Percentiles rank a stretch among this genome's conserved stretches.
Evolutionary conservation across 2,888 invertebrate genomes (phyloP).

Genomic region (Cremastinae sp.): DNA sequence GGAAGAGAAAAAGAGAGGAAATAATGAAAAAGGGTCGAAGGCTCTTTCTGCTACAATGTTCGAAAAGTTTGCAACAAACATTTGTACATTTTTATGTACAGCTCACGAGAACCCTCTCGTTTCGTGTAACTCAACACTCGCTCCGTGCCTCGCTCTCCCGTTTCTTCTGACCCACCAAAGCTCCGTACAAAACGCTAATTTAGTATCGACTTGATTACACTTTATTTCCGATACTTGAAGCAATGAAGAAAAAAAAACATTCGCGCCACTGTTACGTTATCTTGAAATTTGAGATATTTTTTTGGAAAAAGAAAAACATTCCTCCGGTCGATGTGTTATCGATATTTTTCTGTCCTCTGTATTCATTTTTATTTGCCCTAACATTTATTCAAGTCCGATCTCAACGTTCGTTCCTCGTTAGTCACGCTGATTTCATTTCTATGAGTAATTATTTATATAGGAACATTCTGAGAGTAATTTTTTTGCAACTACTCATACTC

Average conservation of each 20-base stretch:
- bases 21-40: conserved; percentile 30
- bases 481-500: no score
- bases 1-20: not conserved
- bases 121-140: conserved; percentile 55
- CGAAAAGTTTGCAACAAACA: conserved; percentile 49
- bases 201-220: conserved; percentile 41
- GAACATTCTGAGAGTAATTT: no score
- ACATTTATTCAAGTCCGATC: not conserved
- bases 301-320: not conserved
- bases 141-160: conserved; percentile 48
- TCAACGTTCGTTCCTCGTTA: not conserved
- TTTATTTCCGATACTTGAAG: conserved; percentile 13
- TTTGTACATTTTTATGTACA: conserved; percentile 28
- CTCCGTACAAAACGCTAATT: conserved; percentile 45
- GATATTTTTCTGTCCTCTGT: not conserved
- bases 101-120: not conserved
- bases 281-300: not conserved
- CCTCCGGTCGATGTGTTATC: not conserved
- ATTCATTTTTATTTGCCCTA: not conserved
- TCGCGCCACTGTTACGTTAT: not conserved
- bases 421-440: no score
- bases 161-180: conserved; percentile 17
- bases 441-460: no score
- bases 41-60: conserved; percentile 55
- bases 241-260: not conserved